Evolutionary conservation across 1,140 invertebrate species (phyloP), one percentile per base, ranked within the genome.

Genomic region (Ceratina japonica): DNA sequence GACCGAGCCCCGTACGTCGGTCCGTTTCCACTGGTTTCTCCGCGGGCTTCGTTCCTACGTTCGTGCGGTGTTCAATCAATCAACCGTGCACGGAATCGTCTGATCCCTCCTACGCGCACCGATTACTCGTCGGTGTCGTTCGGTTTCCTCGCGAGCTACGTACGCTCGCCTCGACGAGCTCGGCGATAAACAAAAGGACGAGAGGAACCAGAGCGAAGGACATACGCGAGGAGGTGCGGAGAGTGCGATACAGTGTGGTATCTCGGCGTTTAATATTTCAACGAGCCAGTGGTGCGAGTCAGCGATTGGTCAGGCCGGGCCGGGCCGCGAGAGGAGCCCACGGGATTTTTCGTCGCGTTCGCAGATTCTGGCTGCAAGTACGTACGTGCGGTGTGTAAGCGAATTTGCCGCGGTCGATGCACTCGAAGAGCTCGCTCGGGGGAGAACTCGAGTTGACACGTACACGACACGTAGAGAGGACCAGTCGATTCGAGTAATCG

Each of bases 211-310:
- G 31, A 2, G 0, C 2, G 54, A 16, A 66, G 7, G 20, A 15
- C 10, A n/a, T 12, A 27, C 22, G 7, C 31, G 16, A 1, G 44
- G 20, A 24, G 20, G 20, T 10, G n/a, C n/a, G 51, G 18, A 18
- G 54, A 37, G 44, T 16, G 16, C 16, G 12, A 58, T 51, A 62
- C 68, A 61, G 75, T 69, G 82, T 79, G 64, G 52, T 68, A 31
- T 66, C 66, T 85, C 74, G 56, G 37, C 62, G 82, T 85, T 85
- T 85, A 85, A 85, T 52, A 56, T 80, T 75, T 72, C 54, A 65
- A 79, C 65, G 78, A 81, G 69, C 56, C 77, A 63, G 77, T 69
- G 75, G 80, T 10, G 77, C 68, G 83, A 31, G 64, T n/a, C 52
- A 54, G 69, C 80, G 83, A 85, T 85, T 85, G 82, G 82, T 76